Percentiles rank a stretch among this genome's conserved stretches.
phyloP scores from a whole-genome alignment of 2,888 invertebrate genomes.

The Pemphredon lugubris region DNA sequence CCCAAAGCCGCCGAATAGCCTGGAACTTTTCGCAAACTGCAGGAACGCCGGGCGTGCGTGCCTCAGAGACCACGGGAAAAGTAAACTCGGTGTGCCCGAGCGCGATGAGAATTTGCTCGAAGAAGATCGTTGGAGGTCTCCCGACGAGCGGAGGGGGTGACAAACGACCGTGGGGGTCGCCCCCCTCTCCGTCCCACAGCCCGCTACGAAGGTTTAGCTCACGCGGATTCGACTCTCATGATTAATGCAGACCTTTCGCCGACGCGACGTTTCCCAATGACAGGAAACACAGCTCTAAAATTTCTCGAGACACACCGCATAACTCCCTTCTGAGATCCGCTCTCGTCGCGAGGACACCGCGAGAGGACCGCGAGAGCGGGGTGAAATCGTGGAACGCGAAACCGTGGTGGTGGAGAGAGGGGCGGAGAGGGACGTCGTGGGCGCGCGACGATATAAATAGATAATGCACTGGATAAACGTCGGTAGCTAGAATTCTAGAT shows the following conservation, averaged over 20 bases:
- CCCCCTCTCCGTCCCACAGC: constrained; percentile 30
- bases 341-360: constrained; percentile 17
- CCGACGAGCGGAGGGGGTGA: constrained; percentile 52
- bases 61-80: too few relatives aligned
- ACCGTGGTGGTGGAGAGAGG: constrained; percentile 16
- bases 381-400: background rate
- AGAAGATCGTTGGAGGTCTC: constrained; percentile 48
- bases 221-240: constrained; percentile 59
- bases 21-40: too few relatives aligned
- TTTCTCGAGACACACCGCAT: constrained; percentile 51
- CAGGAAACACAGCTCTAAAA: constrained; percentile 64
- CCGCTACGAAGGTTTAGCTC: constrained; percentile 31
- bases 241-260: constrained; percentile 66
- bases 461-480: constrained; percentile 72
- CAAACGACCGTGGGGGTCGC: constrained; percentile 67
- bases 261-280: constrained; percentile 63
- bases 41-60: background rate
- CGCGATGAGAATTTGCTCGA: constrained; percentile 46
- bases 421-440: constrained; percentile 8
- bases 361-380: constrained; percentile 3
- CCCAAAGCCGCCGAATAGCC: too few relatives aligned
- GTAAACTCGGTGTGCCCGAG: background rate
- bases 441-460: constrained; percentile 72
- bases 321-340: constrained; percentile 24
- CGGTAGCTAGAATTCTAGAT: constrained; percentile 65